Evolutionary conservation across 2,797 vertebrate genomes (phyloP).

Genomic region (Dipus sagitta): DNA sequence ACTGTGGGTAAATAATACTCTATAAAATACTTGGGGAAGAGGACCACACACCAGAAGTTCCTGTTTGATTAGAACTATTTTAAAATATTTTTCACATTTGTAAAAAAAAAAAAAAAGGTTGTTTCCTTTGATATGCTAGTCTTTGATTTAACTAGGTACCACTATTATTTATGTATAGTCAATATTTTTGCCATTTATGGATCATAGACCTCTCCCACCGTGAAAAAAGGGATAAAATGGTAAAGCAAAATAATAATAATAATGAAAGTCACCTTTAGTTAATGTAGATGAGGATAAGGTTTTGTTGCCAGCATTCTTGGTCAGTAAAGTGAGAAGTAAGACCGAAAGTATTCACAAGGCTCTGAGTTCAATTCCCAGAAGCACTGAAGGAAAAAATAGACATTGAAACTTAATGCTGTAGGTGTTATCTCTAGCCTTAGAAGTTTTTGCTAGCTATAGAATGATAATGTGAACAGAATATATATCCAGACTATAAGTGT

Average conservation of each 20-base stretch:
- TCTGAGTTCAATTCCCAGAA: background rate
- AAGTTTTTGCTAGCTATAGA: constrained; percentile 51
- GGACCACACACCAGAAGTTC: constrained; percentile 24
- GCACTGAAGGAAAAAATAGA: background rate
- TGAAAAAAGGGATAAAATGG: background rate
- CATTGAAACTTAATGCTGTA: background rate
- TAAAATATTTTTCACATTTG: background rate
- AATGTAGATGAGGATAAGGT: constrained; percentile 50
- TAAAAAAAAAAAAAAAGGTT: background rate
- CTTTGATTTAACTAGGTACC: constrained; percentile 25
- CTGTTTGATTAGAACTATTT: background rate
- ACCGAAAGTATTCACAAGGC: background rate
- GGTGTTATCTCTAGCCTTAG: background rate
- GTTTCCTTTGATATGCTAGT: constrained; percentile 11
- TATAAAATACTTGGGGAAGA: constrained; percentile 21
- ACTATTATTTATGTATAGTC: background rate
- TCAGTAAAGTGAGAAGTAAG: background rate
- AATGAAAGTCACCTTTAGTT: constrained; percentile 45
- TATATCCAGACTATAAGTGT: background rate
- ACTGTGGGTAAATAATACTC: background rate
- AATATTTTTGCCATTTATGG: constrained; percentile 18
- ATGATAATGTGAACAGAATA: fast-evolving
- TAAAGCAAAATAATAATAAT: background rate
- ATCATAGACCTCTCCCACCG: background rate
- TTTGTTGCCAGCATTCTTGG: background rate